A percentile compares a stretch with the other conserved stretches of the same genome.
phyloP scores from a whole-genome alignment of 2,797 vertebrate species.

The Lutjanus argentimaculatus region DNA sequence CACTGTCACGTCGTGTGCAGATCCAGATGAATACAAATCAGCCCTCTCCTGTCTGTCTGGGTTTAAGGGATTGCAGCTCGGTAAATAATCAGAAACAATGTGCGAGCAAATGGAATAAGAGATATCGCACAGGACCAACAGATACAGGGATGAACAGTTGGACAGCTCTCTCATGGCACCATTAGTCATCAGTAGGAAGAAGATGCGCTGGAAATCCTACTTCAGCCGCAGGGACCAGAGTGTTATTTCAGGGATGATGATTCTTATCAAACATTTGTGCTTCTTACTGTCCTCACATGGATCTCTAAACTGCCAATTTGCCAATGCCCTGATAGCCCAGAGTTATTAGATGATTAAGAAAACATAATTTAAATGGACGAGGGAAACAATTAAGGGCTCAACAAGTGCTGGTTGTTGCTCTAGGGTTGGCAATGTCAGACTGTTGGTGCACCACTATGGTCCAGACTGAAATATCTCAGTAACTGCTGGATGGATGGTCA shows the following conservation, averaged over 20 bases:
- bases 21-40: conserved; percentile 81
- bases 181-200: conserved; percentile 59
- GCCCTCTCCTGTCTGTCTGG: conserved; percentile 57
- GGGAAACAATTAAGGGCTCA: neutral
- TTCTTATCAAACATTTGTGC: conserved; percentile 46
- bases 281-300: conserved; percentile 23
- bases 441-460: neutral
- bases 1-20: conserved; percentile 43
- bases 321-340: neutral
- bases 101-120: conserved; percentile 58
- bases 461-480: neutral
- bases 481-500: neutral
- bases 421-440: neutral
- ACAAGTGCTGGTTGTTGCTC: neutral
- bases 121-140: conserved; percentile 52
- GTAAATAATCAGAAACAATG: conserved; percentile 78
- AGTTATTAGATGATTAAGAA: conserved; percentile 17
- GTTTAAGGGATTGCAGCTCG: conserved; percentile 68
- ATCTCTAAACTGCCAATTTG: conserved; percentile 31
- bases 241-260: conserved; percentile 39
- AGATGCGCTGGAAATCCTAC: conserved; percentile 42
- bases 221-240: conserved; percentile 34
- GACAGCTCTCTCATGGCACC: conserved; percentile 53
- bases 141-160: conserved; percentile 60
- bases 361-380: conserved; percentile 5